These are phyloP conservation scores for Oryzias dopingdopingensis DNA, from an alignment of 2,797 vertebrate species.

Conservation along the genomic window DNA sequence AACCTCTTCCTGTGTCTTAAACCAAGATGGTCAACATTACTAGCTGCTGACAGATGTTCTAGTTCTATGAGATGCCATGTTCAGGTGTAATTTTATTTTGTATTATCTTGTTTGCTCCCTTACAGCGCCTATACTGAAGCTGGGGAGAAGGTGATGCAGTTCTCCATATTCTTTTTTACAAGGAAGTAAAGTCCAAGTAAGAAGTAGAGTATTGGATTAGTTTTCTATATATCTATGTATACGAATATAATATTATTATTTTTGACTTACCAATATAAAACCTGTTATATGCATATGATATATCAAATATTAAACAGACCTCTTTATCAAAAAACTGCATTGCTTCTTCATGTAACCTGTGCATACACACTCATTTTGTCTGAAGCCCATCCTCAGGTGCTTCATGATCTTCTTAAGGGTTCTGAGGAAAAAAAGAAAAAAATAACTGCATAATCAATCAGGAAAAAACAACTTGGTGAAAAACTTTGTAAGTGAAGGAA, in stretches of 20 bases:
- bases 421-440: no score
- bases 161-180: conserved; percentile 78
- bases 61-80: conserved; percentile 74
- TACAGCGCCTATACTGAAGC: conserved; percentile 74
- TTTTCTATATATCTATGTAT: conserved; percentile 81
- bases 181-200: conserved; percentile 74
- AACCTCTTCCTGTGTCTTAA: conserved; percentile 75
- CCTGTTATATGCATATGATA: conserved; percentile 79
- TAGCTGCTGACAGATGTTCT: conserved; percentile 76
- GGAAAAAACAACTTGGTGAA: no score
- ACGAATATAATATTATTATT: conserved; percentile 79
- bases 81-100: conserved; percentile 74
- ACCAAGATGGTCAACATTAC: conserved; percentile 65
- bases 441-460: no score
- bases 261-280: conserved; percentile 81
- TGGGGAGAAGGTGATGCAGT: conserved; percentile 66
- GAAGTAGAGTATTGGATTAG: conserved; percentile 82
- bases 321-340: conserved; percentile 74
- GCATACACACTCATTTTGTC: conserved; percentile 1
- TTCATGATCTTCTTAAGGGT: no score
- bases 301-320: conserved; percentile 80
- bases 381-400: no score
- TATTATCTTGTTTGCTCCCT: conserved; percentile 67
- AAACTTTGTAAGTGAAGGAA: conserved; percentile 1
- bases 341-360: conserved; percentile 33